phyloP scores from a whole-genome alignment of 2,888 invertebrate genomes.

The Caenorhabditis sp. region DNA sequence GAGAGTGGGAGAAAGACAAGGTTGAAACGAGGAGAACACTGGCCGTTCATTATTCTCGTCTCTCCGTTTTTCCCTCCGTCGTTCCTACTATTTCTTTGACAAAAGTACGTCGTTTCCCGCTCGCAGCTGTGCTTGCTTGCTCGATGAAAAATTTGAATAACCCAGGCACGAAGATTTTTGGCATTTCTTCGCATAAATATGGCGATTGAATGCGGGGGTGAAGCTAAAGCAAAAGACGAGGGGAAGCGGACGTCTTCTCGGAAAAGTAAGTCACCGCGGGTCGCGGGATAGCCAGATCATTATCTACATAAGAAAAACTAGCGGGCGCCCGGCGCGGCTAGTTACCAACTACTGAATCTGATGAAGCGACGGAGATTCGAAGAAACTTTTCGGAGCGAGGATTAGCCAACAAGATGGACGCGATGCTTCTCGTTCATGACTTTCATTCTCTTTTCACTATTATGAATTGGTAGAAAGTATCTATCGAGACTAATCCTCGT shows the following conservation, averaged over 20 bases:
- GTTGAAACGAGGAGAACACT: constrained; percentile 30
- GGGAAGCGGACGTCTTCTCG: constrained; percentile 34
- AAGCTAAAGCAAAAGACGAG: constrained; percentile 4
- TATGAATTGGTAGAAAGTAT: constrained; percentile 27
- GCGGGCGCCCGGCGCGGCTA: constrained; percentile 12
- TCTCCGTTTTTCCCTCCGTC: constrained; percentile 10
- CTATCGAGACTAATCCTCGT: constrained; percentile 16
- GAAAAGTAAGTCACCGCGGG: constrained; percentile 54
- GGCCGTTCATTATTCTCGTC: constrained; percentile 50
- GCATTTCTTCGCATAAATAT: constrained; percentile 19
- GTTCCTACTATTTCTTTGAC: constrained; percentile 43
- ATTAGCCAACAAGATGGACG: constrained; percentile 23
- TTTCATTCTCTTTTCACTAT: constrained; percentile 2
- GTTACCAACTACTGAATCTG: constrained; percentile 36
- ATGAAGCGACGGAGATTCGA: constrained; percentile 6
- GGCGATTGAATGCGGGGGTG: not conserved
- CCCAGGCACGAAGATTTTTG: constrained; percentile 21
- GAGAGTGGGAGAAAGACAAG: constrained; percentile 25
- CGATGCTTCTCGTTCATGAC: constrained; percentile 1
- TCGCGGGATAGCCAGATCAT: constrained; percentile 55
- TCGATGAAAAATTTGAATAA: constrained; percentile 53
- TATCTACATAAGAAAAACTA: constrained; percentile 36
- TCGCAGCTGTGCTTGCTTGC: constrained; percentile 47
- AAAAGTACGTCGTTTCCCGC: constrained; percentile 50
- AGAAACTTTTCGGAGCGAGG: constrained; percentile 39